A percentile compares a stretch with the other conserved stretches of the same genome.
These are phyloP conservation scores for Busseola fusca DNA, from an alignment of 2,888 invertebrate species.

Conservation along the genomic window DNA sequence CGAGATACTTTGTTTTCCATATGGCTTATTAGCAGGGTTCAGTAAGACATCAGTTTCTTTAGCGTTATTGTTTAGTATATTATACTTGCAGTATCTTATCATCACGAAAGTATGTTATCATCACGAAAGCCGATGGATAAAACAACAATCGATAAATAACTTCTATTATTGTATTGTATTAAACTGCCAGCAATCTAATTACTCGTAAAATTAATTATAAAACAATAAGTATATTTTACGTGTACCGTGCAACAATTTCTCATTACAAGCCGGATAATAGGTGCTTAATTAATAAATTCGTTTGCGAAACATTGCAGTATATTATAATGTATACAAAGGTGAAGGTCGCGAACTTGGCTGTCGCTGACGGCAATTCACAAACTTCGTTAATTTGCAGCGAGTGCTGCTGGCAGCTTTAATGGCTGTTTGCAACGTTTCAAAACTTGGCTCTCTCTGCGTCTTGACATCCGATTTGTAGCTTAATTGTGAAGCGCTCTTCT, in stretches of 20 bases:
- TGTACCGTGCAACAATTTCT: conserved; percentile 16
- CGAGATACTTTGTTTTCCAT: conserved; percentile 19
- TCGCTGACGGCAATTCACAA: conserved; percentile 39
- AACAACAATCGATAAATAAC: conserved; percentile 11
- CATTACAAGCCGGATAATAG: conserved; percentile 16
- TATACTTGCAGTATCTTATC: not conserved
- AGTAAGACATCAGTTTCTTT: not conserved
- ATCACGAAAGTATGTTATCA: no score
- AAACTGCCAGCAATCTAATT: not conserved
- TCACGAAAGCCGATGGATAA: conserved; percentile 1
- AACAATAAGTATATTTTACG: conserved; percentile 6
- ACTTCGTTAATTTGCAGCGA: conserved; percentile 61
- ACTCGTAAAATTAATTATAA: conserved; percentile 35
- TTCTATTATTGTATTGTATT: no score
- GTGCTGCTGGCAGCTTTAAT: conserved; percentile 57
- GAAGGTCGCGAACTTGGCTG: conserved; percentile 62
- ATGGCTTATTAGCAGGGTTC: conserved; percentile 4
- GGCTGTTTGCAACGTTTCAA: conserved; percentile 47
- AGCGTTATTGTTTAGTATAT: not conserved
- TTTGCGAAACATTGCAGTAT: conserved; percentile 43
- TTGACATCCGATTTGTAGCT: conserved; percentile 30
- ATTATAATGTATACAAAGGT: conserved; percentile 35
- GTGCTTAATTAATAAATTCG: conserved; percentile 47
- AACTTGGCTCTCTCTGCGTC: conserved; percentile 36
- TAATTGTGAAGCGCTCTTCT: conserved; percentile 25